A percentile compares a stretch with the other conserved stretches of the same genome.
phyloP scores from a whole-genome alignment of 2,113 vertebrate species.

The Paramormyrops kingsleyae region DNA sequence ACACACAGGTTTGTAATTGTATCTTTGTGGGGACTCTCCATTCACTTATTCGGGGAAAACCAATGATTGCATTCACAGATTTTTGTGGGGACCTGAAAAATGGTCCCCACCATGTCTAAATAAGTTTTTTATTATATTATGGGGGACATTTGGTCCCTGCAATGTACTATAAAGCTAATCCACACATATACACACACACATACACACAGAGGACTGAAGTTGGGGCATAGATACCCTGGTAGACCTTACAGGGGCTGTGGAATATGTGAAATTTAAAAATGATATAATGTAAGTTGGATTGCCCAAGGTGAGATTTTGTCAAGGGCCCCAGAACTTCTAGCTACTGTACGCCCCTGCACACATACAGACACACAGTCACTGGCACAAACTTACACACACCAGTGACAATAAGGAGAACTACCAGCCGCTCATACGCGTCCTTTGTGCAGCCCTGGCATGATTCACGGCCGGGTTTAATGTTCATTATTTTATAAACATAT shows the following conservation, averaged over 20 bases:
- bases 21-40: too few relatives aligned
- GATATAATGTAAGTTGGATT: neutral
- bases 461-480: neutral
- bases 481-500: conserved; percentile 35
- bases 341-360: neutral
- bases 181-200: neutral
- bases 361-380: neutral
- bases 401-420: neutral
- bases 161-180: too few relatives aligned
- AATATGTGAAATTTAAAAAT: neutral
- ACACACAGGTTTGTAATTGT: neutral
- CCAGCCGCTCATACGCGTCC: neutral
- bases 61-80: too few relatives aligned
- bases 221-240: neutral
- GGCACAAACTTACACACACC: conserved; percentile 8
- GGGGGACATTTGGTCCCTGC: too few relatives aligned
- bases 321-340: neutral
- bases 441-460: neutral
- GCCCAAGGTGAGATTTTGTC: neutral
- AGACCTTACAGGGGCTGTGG: neutral
- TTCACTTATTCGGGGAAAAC: too few relatives aligned
- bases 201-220: neutral
- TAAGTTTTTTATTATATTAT: too few relatives aligned
- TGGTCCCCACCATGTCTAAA: too few relatives aligned
- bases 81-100: too few relatives aligned